phyloP scores from a whole-genome alignment of 2,113 vertebrate species.

The Rhineura floridana region DNA sequence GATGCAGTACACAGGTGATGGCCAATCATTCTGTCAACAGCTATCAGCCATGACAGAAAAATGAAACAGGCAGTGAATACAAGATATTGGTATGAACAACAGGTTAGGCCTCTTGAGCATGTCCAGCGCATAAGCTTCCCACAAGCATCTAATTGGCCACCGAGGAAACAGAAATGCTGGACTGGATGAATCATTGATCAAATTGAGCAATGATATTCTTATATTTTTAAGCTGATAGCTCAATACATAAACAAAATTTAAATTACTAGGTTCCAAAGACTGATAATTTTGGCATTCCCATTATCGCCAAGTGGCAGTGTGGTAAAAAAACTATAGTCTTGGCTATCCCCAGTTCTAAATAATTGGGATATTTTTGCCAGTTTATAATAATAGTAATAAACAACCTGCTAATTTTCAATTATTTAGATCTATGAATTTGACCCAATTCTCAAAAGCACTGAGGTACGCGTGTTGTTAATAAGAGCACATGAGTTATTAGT shows the following conservation, averaged over 20 bases:
- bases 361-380: not conserved
- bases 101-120: not conserved
- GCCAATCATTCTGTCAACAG: not conserved
- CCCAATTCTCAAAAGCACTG: not conserved
- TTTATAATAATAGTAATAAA: not conserved
- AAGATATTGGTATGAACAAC: not conserved
- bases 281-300: not conserved
- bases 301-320: not conserved
- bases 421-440: not conserved
- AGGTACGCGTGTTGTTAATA: not conserved
- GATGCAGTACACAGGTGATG: not conserved
- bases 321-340: not conserved
- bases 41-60: not conserved
- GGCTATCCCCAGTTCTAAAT: not conserved
- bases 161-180: not conserved
- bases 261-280: not conserved
- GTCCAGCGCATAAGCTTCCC: not conserved
- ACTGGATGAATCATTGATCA: not conserved
- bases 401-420: too few species aligned
- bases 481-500: not conserved
- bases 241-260: not conserved
- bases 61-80: not conserved
- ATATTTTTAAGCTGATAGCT: not conserved
- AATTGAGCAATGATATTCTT: not conserved
- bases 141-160: not conserved